These are phyloP conservation scores for Stenotaenia linearis DNA, from an alignment of 2,888 invertebrate species.

Conservation along the genomic window DNA sequence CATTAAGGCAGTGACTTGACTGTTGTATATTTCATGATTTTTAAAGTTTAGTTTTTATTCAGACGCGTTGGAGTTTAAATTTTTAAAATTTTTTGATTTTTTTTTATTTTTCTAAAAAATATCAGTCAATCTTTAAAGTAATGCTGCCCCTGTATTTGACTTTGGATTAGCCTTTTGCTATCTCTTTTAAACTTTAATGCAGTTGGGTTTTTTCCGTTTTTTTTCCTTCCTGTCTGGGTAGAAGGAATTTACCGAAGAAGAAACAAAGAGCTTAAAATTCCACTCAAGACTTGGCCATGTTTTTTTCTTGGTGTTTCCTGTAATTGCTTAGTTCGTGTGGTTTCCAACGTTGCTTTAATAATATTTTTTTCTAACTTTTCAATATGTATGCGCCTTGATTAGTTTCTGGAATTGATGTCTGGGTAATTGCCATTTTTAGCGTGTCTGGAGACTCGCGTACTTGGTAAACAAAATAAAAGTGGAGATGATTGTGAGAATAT, in stretches of 20 bases:
- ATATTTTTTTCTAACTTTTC: neutral
- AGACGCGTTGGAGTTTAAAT: too few species aligned
- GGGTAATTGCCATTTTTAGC: neutral
- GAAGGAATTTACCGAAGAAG: neutral
- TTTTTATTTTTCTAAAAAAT: neutral
- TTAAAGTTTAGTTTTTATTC: too few species aligned
- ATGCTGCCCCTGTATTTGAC: neutral
- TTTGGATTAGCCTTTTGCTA: neutral
- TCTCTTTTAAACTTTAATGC: slow-evolving; percentile 12
- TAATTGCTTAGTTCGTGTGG: neutral
- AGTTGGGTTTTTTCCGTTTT: neutral
- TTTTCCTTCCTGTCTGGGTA: neutral
- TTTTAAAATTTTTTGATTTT: neutral
- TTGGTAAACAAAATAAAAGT: slow-evolving; percentile 6
- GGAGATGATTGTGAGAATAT: neutral
- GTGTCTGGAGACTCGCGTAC: neutral
- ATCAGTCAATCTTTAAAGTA: neutral
- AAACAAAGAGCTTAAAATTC: slow-evolving; percentile 14
- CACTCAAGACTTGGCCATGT: neutral
- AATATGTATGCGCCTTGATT: neutral
- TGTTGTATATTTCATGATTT: too few species aligned
- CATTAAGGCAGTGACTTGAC: neutral
- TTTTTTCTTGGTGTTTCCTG: neutral
- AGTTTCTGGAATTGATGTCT: neutral
- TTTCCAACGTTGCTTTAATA: neutral